Evolutionary conservation across 2,797 vertebrate species (phyloP).

Genomic region (Telmatherina bonti): DNA sequence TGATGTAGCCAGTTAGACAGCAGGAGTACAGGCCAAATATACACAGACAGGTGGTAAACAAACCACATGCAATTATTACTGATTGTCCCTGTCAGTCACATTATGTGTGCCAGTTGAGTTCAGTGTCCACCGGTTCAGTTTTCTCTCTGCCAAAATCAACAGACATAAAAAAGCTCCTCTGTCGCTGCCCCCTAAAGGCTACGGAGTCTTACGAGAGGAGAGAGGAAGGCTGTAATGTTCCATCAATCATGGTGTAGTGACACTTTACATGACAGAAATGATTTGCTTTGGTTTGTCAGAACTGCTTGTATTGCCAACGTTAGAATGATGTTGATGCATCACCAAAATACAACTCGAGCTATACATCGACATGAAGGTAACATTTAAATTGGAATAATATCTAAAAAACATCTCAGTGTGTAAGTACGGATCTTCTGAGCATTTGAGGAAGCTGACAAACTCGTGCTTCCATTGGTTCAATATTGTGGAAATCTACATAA

Average conservation of each 20-base stretch:
- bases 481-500: background rate
- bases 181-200: conserved; percentile 14
- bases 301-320: background rate
- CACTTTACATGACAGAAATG: conserved; percentile 17
- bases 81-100: conserved; percentile 43
- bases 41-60: conserved; percentile 53
- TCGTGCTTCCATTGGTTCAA: background rate
- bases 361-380: background rate
- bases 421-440: background rate
- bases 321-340: conserved; percentile 10
- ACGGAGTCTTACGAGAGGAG: conserved; percentile 1
- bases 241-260: conserved; percentile 30
- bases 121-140: conserved; percentile 40
- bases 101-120: conserved; percentile 30
- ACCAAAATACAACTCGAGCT: background rate
- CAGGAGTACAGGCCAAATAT: conserved; percentile 31
- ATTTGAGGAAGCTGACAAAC: background rate
- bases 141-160: conserved; percentile 44
- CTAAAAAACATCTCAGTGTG: background rate
- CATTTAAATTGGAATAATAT: background rate
- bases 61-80: conserved; percentile 30
- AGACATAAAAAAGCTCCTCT: conserved; percentile 27
- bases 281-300: conserved; percentile 37
- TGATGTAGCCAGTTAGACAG: conserved; percentile 34
- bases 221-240: conserved; percentile 15